A percentile compares a stretch with the other conserved stretches of the same genome.
Evolutionary conservation across 2,888 invertebrate genomes (phyloP).

Genomic region (Dynastes tityus): DNA sequence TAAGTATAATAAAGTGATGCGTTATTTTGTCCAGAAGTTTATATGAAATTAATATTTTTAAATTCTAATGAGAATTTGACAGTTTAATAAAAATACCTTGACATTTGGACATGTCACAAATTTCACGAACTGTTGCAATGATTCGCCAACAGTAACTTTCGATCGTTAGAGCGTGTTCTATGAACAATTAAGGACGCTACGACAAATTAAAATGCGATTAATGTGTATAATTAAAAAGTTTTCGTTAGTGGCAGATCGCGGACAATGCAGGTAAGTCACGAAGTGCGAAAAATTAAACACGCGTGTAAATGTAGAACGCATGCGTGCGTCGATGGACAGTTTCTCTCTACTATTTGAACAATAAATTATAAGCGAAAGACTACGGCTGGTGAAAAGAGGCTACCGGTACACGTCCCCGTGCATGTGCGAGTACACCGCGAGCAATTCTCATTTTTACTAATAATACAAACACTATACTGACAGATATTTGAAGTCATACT

Average conservation of each 20-base stretch:
- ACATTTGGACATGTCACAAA: not conserved
- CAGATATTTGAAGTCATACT: conserved; percentile 27
- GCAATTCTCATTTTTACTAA: conserved; percentile 14
- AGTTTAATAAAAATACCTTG: not conserved
- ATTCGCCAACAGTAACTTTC: not conserved
- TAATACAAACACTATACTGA: conserved; percentile 16
- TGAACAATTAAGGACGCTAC: not conserved
- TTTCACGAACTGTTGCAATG: not conserved
- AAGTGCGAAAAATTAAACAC: conserved; percentile 44
- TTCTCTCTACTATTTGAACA: conserved; percentile 48
- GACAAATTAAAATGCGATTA: conserved; percentile 17
- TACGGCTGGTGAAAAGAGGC: conserved; percentile 43
- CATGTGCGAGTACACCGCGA: conserved; percentile 25
- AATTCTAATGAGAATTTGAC: not conserved
- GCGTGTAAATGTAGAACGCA: conserved; percentile 45
- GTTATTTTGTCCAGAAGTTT: too few species aligned
- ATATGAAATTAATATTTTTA: too few species aligned
- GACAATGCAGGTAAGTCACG: conserved; percentile 17
- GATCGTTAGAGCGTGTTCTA: not conserved
- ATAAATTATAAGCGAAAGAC: conserved; percentile 47
- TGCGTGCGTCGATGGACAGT: conserved; percentile 45
- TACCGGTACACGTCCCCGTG: conserved; percentile 39
- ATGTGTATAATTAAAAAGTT: not conserved
- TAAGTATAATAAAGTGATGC: too few species aligned
- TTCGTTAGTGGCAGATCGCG: not conserved